phyloP scores from a whole-genome alignment of 30 jellyfish, hydroid and myxozoan genomes.

The Aurelia sp. region DNA sequence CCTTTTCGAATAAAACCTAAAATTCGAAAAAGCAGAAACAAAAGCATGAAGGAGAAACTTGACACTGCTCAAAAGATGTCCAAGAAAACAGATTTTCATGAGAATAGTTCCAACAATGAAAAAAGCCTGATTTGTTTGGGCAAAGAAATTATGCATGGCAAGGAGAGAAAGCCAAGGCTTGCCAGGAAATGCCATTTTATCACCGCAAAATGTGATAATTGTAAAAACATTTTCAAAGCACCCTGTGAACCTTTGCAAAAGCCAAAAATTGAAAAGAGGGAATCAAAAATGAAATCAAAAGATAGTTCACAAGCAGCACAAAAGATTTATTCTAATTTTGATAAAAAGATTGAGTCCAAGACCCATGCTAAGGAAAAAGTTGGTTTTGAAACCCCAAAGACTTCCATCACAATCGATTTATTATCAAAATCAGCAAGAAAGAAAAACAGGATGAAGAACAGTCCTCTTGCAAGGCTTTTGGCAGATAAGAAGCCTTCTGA shows the following conservation, averaged over 20 bases:
- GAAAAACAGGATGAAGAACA: constrained; percentile 21
- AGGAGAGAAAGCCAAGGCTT: background rate
- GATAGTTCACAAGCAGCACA: too few relatives aligned
- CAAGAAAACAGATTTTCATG: too few relatives aligned
- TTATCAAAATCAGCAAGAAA: constrained; percentile 1
- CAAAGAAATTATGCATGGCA: background rate
- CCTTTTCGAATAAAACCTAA: constrained; percentile 38
- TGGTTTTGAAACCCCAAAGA: constrained; percentile 34
- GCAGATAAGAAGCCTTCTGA: constrained; percentile 12
- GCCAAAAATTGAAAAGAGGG: background rate
- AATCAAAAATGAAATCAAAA: background rate
- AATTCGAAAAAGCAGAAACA: constrained; percentile 18
- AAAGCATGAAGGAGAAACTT: background rate
- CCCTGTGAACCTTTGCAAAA: constrained; percentile 14
- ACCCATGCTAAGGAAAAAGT: background rate
- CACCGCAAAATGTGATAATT: constrained; percentile 9
- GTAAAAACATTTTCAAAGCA: background rate
- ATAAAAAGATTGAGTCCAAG: background rate
- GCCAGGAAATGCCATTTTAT: constrained; percentile 40
- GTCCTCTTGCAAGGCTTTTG: constrained; percentile 48
- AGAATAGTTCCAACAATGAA: background rate
- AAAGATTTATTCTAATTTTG: background rate
- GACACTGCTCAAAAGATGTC: background rate
- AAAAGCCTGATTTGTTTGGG: too few relatives aligned
- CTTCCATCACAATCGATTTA: too few relatives aligned